Evolutionary conservation across 1,140 invertebrate genomes (phyloP).

Genomic region (Listronotus oregonensis): DNA sequence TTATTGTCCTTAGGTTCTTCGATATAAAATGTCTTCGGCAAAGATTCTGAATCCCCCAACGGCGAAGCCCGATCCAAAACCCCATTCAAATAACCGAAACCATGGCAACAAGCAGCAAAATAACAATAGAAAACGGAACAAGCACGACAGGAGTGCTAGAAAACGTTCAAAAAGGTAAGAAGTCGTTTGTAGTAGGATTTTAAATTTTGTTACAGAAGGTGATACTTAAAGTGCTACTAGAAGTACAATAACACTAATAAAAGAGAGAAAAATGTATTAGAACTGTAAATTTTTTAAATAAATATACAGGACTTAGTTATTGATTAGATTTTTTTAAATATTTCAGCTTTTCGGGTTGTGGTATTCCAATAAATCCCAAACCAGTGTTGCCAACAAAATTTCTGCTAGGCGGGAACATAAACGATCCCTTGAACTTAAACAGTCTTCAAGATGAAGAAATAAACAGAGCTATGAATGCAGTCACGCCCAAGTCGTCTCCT

Average conservation of each 20-base stretch:
- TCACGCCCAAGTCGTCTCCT: constrained; percentile 86
- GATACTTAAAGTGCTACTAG: no score
- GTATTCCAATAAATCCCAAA: constrained; percentile 68
- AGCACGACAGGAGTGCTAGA: constrained; percentile 50
- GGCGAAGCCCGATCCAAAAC: constrained; percentile 32
- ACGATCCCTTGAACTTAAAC: constrained; percentile 92
- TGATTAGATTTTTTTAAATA: no score
- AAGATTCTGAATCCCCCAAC: constrained; percentile 33
- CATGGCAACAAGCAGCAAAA: constrained; percentile 33
- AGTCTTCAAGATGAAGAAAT: constrained; percentile 89
- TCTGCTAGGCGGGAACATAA: constrained; percentile 91
- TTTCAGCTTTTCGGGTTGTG: constrained; percentile 54
- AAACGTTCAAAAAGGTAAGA: constrained; percentile 61
- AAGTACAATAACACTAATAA: no score
- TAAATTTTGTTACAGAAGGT: no score
- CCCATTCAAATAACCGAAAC: constrained; percentile 14
- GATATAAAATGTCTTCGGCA: constrained; percentile 39
- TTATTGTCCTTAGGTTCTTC: no score
- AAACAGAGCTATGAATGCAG: constrained; percentile 82
- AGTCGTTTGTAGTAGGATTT: no score
- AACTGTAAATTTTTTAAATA: neutral
- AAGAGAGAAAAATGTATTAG: neutral
- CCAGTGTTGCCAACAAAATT: constrained; percentile 89
- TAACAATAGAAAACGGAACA: constrained; percentile 43
- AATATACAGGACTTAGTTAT: neutral